phyloP scores from a whole-genome alignment of 2,113 vertebrate genomes.

The western clawed frog (Xenopus tropicalis) region DNA sequence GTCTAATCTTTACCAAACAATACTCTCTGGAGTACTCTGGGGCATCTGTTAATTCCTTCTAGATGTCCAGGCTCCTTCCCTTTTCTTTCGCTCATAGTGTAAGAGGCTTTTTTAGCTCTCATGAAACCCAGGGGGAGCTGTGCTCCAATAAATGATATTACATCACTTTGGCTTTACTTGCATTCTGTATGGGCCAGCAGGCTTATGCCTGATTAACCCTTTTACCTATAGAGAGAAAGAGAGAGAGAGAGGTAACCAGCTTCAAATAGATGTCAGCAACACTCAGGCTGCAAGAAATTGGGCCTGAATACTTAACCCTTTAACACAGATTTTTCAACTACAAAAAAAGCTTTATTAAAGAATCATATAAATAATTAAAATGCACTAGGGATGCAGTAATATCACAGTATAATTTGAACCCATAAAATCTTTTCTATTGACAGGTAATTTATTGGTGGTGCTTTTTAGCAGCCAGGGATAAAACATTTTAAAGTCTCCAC shows the following conservation, averaged over 20 bases:
- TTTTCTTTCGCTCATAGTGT: slow-evolving; percentile 5
- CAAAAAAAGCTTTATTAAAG: not conserved
- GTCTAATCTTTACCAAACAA: not conserved
- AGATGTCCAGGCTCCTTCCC: not conserved
- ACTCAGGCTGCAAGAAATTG: not conserved
- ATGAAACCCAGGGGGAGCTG: slow-evolving; percentile 31
- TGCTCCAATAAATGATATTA: slow-evolving; percentile 23
- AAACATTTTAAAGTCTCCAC: not conserved
- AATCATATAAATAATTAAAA: not conserved
- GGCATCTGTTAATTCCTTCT: not conserved
- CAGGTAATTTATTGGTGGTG: not conserved
- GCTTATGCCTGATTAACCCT: slow-evolving; percentile 11
- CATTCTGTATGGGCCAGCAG: not conserved
- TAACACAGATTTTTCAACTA: not conserved
- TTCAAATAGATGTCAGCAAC: not conserved
- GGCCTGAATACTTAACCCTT: not conserved
- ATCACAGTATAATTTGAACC: not conserved
- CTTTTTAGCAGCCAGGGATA: not conserved
- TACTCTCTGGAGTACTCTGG: not conserved
- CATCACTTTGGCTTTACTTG: not conserved
- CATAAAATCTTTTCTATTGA: not conserved
- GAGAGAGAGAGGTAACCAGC: too few species aligned
- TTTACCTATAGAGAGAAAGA: not conserved
- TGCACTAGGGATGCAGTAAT: not conserved
- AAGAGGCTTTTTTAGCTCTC: not conserved